phyloP scores from a whole-genome alignment of 35 echinoderm and acorn worm genomes.

The Lytechinus pictus region DNA sequence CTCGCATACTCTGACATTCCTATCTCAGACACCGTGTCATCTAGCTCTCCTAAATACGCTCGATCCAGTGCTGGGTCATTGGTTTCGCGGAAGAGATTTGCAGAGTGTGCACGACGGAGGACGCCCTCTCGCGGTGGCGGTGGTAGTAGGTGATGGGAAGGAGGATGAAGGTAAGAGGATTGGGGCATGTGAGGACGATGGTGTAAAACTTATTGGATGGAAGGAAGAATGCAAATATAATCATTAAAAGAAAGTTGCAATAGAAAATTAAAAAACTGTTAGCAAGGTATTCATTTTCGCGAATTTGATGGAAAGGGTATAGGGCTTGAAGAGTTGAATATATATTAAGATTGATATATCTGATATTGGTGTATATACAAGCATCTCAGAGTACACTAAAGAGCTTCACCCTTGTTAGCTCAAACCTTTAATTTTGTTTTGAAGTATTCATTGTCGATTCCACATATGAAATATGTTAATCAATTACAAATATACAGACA shows the following conservation, averaged over 20 bases:
- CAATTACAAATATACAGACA: too few relatives aligned
- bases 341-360: neutral
- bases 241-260: neutral
- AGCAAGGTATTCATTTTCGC: neutral
- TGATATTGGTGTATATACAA: neutral
- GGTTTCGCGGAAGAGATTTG: neutral
- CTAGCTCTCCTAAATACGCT: neutral
- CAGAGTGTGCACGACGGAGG: constrained; percentile 35
- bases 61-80: neutral
- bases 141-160: neutral
- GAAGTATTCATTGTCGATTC: neutral
- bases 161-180: constrained; percentile 1
- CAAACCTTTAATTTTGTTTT: neutral
- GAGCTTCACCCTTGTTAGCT: neutral
- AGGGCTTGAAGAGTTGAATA: neutral
- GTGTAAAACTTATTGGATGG: neutral
- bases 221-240: neutral
- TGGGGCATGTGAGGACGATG: neutral
- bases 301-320: neutral
- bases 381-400: neutral
- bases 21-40: constrained; percentile 40
- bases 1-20: constrained; percentile 38
- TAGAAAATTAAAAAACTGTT: neutral
- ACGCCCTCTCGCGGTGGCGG: neutral
- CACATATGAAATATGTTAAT: too few relatives aligned